Base-by-base conservation (phyloP, 2,113 vertebrate genomes). In the Micronisus gabar region DNA sequence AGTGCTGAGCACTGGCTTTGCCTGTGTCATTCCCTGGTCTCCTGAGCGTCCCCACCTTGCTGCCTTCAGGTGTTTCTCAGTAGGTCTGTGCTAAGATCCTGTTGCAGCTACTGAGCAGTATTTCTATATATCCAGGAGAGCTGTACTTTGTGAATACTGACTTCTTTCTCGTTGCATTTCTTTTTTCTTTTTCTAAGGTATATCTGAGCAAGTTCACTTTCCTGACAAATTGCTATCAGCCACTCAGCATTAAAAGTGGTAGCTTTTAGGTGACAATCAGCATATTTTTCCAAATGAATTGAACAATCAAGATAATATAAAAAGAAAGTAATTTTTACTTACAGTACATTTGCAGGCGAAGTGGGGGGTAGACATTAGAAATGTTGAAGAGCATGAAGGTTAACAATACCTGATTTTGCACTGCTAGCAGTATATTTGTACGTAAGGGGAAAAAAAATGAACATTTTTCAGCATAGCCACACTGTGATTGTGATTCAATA, bases 301-400 rank as follows among this genome's bases (percentile, higher is more conserved):
- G 74, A 94, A 73, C 40, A 88, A 75, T 95, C 92, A 86, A 67
- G 38, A 68, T 55, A 71, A 80, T 82, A 92, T 15, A 66, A 56
- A 76, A 95, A 89, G 27, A 58, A 92, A 90, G 41, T 34, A 16
- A 81, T 97, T 97, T 89, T 91, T 81, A 71, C 83, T 95, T 83
- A 84, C 9, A 85, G n/a, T 41, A 90, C 43, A 91, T 90, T 82
- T 93, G 20, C 34, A 76, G 63, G 67, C 56, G 3, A 74, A 45
- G 67, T 68, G 8, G 25, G 38, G 29, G 5, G 32, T 74, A 91
- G 23, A 10, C 50, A 48, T 58, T 52, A 93, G 38, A 73, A 80
- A 73, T 53, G 47, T 16, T 73, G 93, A 87, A 88, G 41, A 90
- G 12, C 11, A 9, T 1, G 13, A 72, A 92, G 36, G 81, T 82